Percentiles rank a stretch among this genome's conserved stretches.
phyloP scores from a whole-genome alignment of 2,113 vertebrate genomes.

The Nettapus auritus region DNA sequence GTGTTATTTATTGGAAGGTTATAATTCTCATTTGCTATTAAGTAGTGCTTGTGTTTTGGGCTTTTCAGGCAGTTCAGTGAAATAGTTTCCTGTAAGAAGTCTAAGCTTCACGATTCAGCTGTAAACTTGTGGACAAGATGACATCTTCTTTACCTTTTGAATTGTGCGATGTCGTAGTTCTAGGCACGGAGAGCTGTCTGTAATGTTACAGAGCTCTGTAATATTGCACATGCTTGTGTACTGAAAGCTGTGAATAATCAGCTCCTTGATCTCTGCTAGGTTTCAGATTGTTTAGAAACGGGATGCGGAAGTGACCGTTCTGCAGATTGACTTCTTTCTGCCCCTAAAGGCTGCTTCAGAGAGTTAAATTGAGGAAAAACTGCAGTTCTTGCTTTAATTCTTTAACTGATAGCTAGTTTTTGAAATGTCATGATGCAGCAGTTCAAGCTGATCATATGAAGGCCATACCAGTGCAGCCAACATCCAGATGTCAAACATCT shows the following conservation, averaged over 20 bases:
- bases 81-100: neutral
- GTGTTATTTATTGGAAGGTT: neutral
- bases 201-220: neutral
- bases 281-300: neutral
- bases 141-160: neutral
- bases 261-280: neutral
- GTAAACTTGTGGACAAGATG: neutral
- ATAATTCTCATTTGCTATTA: neutral
- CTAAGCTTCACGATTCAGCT: neutral
- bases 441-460: neutral
- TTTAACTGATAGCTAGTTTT: no score
- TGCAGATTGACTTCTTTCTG: neutral
- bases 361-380: neutral
- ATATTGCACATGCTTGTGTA: neutral
- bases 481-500: neutral
- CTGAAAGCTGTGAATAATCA: neutral
- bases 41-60: neutral
- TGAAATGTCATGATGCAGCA: no score
- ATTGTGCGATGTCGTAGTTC: neutral
- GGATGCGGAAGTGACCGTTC: neutral
- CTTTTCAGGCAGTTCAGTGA: neutral
- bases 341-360: neutral
- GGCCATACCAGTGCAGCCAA: no score
- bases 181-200: neutral
- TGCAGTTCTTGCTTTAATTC: neutral